phyloP scores from a whole-genome alignment of 2,797 vertebrate species.

The Argya squamiceps region DNA sequence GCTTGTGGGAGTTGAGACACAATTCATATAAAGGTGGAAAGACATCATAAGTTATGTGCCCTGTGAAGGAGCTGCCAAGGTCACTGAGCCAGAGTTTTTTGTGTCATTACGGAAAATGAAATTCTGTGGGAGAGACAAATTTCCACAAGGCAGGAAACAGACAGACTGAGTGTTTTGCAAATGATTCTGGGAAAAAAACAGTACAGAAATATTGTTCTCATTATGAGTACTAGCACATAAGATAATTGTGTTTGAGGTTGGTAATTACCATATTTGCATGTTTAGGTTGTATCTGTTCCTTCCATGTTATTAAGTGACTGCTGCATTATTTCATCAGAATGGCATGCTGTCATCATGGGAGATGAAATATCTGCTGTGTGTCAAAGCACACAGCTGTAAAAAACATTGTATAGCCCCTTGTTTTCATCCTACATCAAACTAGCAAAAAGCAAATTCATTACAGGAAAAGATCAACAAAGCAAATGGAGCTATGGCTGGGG shows the following conservation, averaged over 20 bases:
- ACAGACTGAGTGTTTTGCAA: neutral
- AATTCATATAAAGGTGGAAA: neutral
- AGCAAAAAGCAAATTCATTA: neutral
- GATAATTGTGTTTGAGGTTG: conserved; percentile 59
- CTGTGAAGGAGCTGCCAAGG: conserved; percentile 33
- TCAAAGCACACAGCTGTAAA: neutral
- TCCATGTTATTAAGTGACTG: conserved; percentile 37
- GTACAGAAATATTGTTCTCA: conserved; percentile 35
- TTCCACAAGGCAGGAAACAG: conserved; percentile 16
- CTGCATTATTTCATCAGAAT: conserved; percentile 43
- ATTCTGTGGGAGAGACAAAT: conserved; percentile 48
- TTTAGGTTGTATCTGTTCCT: conserved; percentile 34
- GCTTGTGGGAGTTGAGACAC: neutral
- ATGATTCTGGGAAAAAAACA: neutral
- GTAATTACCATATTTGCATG: conserved; percentile 53
- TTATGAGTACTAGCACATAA: conserved; percentile 23
- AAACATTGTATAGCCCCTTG: neutral
- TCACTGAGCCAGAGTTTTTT: neutral
- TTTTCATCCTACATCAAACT: neutral
- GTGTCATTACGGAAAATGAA: conserved; percentile 46
- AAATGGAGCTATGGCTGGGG: neutral
- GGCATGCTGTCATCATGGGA: neutral
- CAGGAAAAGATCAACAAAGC: neutral
- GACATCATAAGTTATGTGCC: neutral
- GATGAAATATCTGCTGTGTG: neutral